These are phyloP conservation scores for Melanotaenia trifasciata DNA, from an alignment of 2,797 vertebrate genomes.

Conservation along the genomic window DNA sequence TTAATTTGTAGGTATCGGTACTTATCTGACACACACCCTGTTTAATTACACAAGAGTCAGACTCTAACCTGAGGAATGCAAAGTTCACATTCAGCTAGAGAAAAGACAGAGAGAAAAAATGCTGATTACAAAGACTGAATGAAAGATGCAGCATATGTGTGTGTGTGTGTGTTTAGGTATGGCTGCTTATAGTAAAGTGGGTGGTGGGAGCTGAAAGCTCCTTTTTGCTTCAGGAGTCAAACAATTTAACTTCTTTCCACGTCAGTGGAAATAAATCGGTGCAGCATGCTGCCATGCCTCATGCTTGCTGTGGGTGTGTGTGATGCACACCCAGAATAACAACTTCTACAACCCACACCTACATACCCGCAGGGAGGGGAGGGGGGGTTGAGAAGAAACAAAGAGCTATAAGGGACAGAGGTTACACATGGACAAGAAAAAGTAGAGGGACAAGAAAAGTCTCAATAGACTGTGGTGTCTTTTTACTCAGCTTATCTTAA, in stretches of 20 bases:
- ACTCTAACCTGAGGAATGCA: conserved; percentile 46
- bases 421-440: conserved; percentile 7
- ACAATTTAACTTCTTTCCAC: conserved; percentile 18
- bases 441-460: background rate
- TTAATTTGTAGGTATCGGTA: background rate
- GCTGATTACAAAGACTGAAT: conserved; percentile 23
- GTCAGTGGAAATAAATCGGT: background rate
- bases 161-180: background rate
- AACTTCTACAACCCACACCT: conserved; percentile 55
- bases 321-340: conserved; percentile 64
- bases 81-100: conserved; percentile 22
- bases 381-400: background rate
- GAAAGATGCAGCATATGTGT: background rate
- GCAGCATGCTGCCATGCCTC: conserved; percentile 56
- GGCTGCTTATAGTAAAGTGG: background rate
- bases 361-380: conserved; percentile 54
- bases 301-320: conserved; percentile 77
- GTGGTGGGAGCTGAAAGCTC: background rate
- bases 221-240: background rate
- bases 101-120: background rate
- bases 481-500: background rate
- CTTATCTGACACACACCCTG: conserved; percentile 53
- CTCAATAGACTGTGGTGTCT: background rate
- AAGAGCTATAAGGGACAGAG: conserved; percentile 1
- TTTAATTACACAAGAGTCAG: conserved; percentile 38